Conservation (phyloP, 2,113 vertebrate genomes). For the Brienomyrus longianalis region DNA sequence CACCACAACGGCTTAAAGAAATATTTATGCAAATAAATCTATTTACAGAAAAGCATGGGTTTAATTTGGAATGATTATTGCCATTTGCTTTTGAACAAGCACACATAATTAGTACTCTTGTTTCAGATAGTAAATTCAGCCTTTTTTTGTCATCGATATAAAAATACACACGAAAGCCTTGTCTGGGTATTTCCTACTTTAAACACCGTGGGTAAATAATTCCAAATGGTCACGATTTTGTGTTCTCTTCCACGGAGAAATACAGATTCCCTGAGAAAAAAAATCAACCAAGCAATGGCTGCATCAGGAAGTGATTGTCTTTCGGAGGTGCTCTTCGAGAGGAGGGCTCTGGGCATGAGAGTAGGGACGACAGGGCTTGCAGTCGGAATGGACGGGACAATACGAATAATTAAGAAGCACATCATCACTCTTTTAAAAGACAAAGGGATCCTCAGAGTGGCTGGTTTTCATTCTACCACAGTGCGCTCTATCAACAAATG, state of each 20-base stretch:
- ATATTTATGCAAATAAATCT: slow-evolving; percentile 9
- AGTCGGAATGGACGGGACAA: neutral
- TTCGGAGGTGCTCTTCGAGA: slow-evolving; percentile 41
- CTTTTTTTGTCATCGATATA: slow-evolving; percentile 46
- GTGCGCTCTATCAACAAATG: neutral
- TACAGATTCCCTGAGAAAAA: slow-evolving; percentile 76
- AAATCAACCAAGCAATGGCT: slow-evolving; percentile 63
- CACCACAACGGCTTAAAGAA: slow-evolving; percentile 4
- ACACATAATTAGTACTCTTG: neutral
- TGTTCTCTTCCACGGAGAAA: slow-evolving; percentile 47
- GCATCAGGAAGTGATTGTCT: slow-evolving; percentile 79
- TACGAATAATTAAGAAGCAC: neutral
- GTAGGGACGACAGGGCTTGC: no score
- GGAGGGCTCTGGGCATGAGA: neutral
- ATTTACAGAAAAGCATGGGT: slow-evolving; percentile 15
- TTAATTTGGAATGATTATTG: slow-evolving; percentile 11
- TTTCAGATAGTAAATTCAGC: slow-evolving; percentile 64
- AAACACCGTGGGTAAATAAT: slow-evolving; percentile 41
- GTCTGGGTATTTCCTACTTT: slow-evolving; percentile 67
- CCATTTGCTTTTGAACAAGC: neutral
- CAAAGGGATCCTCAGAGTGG: neutral
- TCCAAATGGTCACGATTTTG: slow-evolving; percentile 48
- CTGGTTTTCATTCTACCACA: neutral
- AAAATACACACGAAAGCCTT: slow-evolving; percentile 77
- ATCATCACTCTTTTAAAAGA: neutral